phyloP scores from a whole-genome alignment of 92 coral and sea anemone species.

The Porites evermanni region DNA sequence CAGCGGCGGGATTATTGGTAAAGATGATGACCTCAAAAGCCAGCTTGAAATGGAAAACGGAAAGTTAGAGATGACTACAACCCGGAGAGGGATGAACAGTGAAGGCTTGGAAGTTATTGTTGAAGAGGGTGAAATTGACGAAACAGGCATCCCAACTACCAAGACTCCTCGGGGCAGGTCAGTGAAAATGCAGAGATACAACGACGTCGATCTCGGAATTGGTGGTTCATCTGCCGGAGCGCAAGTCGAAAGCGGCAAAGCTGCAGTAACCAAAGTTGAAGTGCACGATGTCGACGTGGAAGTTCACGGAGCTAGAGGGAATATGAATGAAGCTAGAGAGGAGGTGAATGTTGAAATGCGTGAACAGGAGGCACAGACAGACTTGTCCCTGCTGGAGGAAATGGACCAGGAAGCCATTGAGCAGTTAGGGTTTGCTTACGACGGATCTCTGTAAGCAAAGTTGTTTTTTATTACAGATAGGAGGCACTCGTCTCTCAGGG shows the following conservation, averaged over 20 bases:
- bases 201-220: neutral
- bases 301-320: neutral
- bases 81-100: neutral
- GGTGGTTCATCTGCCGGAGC: neutral
- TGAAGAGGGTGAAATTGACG: neutral
- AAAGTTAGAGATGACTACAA: neutral
- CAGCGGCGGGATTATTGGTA: neutral
- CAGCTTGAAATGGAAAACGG: neutral
- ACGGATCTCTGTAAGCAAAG: slow-evolving; percentile 10
- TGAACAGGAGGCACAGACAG: slow-evolving; percentile 25
- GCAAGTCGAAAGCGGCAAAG: neutral
- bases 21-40: neutral
- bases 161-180: neutral
- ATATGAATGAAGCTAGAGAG: neutral
- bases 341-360: slow-evolving; percentile 12
- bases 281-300: neutral
- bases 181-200: neutral
- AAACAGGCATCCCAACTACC: neutral
- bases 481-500: neutral
- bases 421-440: slow-evolving; percentile 17
- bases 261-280: neutral
- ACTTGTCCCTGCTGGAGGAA: slow-evolving; percentile 17
- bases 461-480: neutral
- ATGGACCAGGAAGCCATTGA: slow-evolving; percentile 16
- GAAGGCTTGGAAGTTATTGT: slow-evolving; percentile 4